These are phyloP conservation scores for Triplophysa siluroides DNA, from an alignment of 2,113 vertebrate genomes.

Conservation along the genomic window DNA sequence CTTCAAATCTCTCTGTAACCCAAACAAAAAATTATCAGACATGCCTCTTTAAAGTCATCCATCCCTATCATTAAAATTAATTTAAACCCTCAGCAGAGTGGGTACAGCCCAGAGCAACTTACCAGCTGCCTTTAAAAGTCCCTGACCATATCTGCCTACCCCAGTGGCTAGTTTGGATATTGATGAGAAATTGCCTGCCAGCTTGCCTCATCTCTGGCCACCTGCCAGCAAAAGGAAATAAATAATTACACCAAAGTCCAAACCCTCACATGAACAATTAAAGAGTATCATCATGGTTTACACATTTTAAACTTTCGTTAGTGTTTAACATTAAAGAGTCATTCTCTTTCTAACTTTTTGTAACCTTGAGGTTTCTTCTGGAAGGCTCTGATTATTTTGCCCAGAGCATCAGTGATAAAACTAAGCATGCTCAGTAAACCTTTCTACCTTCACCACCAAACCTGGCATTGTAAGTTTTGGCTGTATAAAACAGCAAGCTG, in stretches of 20 bases:
- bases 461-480: no score
- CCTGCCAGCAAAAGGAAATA: constrained; percentile 65
- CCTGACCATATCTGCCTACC: constrained; percentile 67
- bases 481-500: no score
- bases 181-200: constrained; percentile 71
- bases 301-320: no score
- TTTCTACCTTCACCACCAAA: no score
- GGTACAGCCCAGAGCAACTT: constrained; percentile 67
- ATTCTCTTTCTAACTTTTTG: no score
- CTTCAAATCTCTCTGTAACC: constrained; percentile 58
- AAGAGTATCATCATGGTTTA: no score
- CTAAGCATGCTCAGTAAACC: no score
- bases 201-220: constrained; percentile 59
- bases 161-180: constrained; percentile 73
- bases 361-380: no score
- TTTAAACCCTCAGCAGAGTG: constrained; percentile 66
- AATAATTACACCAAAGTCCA: constrained; percentile 65
- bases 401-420: no score
- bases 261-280: constrained; percentile 48
- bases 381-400: no score
- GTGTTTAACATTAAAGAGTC: no score
- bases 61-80: constrained; percentile 76
- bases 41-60: constrained; percentile 72
- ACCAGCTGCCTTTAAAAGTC: constrained; percentile 71
- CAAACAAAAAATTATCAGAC: constrained; percentile 70